Evolutionary conservation across 2,797 vertebrate genomes (phyloP).

Genomic region (Sebastes elongatus): DNA sequence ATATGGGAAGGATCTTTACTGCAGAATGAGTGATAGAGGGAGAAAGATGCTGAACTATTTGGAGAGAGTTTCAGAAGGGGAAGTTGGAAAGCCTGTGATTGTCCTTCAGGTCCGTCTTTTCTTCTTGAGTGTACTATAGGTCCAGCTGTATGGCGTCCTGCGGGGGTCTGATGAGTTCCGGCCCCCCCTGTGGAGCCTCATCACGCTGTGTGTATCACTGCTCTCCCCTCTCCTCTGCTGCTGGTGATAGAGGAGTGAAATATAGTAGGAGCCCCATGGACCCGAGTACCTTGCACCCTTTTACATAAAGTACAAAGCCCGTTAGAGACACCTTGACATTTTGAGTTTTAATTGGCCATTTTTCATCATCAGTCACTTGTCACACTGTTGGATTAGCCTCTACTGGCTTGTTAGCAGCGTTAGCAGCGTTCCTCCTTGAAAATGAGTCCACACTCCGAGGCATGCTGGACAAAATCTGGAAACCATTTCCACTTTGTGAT

Average conservation of each 20-base stretch:
- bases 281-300: background rate
- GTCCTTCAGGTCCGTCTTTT: conserved; percentile 50
- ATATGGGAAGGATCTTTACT: background rate
- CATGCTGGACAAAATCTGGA: conserved; percentile 6
- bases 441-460: background rate
- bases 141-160: conserved; percentile 36
- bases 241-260: conserved; percentile 19
- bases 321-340: conserved; percentile 40
- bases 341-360: conserved; percentile 57
- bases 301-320: background rate
- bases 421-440: conserved; percentile 15
- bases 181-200: conserved; percentile 60
- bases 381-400: conserved; percentile 25
- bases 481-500: conserved; percentile 9
- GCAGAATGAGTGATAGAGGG: background rate
- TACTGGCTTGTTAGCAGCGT: conserved; percentile 32
- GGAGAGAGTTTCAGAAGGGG: conserved; percentile 13
- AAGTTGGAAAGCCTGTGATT: conserved; percentile 47
- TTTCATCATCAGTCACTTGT: conserved; percentile 49
- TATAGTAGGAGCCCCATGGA: background rate
- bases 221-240: conserved; percentile 19
- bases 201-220: conserved; percentile 38
- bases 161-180: conserved; percentile 68
- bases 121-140: conserved; percentile 19
- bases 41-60: background rate